These are phyloP conservation scores for Syritta pipiens DNA, from an alignment of 2,888 invertebrate species.

Conservation along the genomic window DNA sequence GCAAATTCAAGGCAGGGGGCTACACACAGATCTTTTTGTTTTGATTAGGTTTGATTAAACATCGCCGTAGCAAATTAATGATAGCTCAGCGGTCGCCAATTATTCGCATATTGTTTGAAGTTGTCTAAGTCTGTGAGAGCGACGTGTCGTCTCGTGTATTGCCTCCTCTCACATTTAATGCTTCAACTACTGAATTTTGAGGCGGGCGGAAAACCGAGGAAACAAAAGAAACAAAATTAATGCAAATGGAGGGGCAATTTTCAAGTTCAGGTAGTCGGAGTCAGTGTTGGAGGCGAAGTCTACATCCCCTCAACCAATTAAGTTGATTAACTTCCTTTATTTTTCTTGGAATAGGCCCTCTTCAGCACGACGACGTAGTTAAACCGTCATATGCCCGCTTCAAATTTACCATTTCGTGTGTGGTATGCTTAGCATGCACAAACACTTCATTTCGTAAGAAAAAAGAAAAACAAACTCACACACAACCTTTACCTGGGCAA, in stretches of 20 bases:
- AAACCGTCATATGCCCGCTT: conserved; percentile 15
- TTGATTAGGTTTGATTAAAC: too few relatives aligned
- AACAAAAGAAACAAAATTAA: conserved; percentile 18
- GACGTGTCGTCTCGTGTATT: too few relatives aligned
- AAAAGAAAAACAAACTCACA: not conserved
- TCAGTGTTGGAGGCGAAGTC: too few relatives aligned
- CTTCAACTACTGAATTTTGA: conserved; percentile 22
- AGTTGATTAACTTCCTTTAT: conserved; percentile 62
- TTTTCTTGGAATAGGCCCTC: conserved; percentile 43
- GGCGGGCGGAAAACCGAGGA: not conserved
- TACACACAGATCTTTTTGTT: too few relatives aligned
- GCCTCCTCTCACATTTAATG: conserved; percentile 5
- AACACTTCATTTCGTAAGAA: conserved; percentile 8
- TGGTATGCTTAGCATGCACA: conserved; percentile 57
- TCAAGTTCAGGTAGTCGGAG: conserved; percentile 49
- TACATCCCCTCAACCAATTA: conserved; percentile 44
- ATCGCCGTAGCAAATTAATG: too few relatives aligned
- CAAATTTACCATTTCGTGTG: conserved; percentile 50
- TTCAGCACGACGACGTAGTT: conserved; percentile 19
- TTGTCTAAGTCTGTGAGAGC: not conserved
- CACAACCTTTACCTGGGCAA: conserved; percentile 55
- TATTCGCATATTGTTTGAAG: conserved; percentile 2
- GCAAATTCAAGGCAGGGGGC: too few relatives aligned
- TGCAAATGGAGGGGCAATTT: conserved; percentile 55
- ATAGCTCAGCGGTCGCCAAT: conserved; percentile 43